phyloP scores from a whole-genome alignment of 2,888 invertebrate genomes.

The Incurvaria masculella region DNA sequence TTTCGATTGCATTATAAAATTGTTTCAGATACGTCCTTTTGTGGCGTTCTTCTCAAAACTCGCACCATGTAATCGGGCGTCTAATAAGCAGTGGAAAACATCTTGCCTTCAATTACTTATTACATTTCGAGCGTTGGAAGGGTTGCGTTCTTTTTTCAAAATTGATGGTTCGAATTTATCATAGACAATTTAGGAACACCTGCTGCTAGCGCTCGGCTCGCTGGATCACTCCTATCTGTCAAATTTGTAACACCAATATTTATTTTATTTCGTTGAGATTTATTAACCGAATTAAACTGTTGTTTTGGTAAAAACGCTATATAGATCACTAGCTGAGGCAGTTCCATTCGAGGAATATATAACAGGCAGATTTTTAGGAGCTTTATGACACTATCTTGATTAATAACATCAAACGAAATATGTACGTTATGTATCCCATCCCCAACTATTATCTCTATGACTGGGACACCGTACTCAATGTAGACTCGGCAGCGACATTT shows the following conservation, averaged over 20 bases:
- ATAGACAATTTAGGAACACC: conserved; percentile 48
- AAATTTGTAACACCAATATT: conserved; percentile 29
- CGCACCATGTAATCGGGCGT: conserved; percentile 20
- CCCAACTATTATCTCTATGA: too few species aligned
- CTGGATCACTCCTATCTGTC: conserved; percentile 37
- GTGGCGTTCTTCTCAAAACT: not conserved
- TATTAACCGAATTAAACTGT: not conserved
- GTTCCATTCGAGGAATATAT: too few species aligned
- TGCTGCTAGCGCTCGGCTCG: conserved; percentile 30
- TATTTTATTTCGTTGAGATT: not conserved
- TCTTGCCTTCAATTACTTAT: conserved; percentile 36
- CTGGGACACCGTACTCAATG: too few species aligned
- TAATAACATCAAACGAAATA: too few species aligned
- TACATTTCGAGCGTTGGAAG: conserved; percentile 30
- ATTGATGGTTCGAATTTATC: conserved; percentile 50
- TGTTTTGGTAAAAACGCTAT: too few species aligned
- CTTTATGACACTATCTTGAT: too few species aligned
- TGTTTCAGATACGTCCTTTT: not conserved
- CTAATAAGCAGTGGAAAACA: conserved; percentile 18
- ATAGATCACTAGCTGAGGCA: too few species aligned
- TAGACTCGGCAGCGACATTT: too few species aligned
- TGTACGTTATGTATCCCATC: too few species aligned
- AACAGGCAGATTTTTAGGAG: too few species aligned
- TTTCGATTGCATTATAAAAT: not conserved
- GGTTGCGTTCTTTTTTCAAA: conserved; percentile 29